Conservation (phyloP, 2,113 vertebrate genomes). For the Tragelaphus imberbis region DNA sequence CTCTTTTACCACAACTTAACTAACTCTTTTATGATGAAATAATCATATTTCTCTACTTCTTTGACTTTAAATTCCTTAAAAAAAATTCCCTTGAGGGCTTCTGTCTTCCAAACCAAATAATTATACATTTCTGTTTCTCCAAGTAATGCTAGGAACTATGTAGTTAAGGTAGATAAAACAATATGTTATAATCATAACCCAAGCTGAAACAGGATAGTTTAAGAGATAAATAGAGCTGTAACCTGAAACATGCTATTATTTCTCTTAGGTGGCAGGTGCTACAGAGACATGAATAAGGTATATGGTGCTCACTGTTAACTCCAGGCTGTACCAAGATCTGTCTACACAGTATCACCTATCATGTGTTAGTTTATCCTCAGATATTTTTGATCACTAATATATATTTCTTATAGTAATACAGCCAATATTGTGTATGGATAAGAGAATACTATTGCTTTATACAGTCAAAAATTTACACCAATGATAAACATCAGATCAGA, state of each 20-base stretch:
- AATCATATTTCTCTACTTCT: neutral
- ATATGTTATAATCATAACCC: neutral
- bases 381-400: constrained; percentile 33
- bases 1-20: neutral
- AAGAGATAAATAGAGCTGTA: neutral
- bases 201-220: neutral
- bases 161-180: neutral
- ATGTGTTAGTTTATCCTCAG: constrained; percentile 30
- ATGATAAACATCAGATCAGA: too few relatives aligned
- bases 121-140: neutral
- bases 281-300: neutral
- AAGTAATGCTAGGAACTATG: neutral
- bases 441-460: neutral
- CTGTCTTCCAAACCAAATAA: constrained; percentile 16
- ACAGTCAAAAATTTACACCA: neutral
- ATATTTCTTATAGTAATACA: neutral
- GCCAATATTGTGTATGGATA: neutral
- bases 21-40: neutral
- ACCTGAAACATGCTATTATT: neutral
- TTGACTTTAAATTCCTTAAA: neutral
- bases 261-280: neutral
- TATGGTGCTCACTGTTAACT: neutral
- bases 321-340: neutral
- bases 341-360: neutral
- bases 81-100: neutral